Conservation (phyloP, 1,140 invertebrate genomes). For the Olivierus martensii region DNA sequence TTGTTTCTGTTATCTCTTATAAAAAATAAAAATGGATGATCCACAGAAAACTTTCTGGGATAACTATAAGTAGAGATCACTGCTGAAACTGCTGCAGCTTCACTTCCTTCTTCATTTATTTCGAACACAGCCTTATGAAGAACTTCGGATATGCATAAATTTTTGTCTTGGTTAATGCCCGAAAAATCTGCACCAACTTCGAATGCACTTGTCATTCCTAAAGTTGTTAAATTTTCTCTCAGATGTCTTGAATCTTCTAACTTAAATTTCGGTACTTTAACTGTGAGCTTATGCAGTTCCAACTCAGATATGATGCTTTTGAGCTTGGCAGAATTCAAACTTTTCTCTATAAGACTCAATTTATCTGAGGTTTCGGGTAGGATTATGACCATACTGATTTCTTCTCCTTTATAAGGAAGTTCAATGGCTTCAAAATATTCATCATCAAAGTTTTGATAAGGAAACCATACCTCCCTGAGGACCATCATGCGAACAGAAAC, state of each 20-base stretch:
- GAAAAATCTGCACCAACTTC: slow-evolving; percentile 42
- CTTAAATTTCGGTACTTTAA: slow-evolving; percentile 59
- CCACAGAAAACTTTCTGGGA: slow-evolving; percentile 41
- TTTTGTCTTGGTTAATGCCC: slow-evolving; percentile 38
- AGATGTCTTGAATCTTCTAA: slow-evolving; percentile 51
- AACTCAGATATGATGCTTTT: background rate
- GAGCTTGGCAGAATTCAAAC: background rate
- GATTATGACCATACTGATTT: slow-evolving; percentile 26
- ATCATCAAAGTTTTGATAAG: background rate
- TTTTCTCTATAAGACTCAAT: background rate
- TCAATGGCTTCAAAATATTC: background rate
- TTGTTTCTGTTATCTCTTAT: slow-evolving; percentile 43
- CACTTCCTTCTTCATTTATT: slow-evolving; percentile 54
- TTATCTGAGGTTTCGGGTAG: slow-evolving; percentile 18
- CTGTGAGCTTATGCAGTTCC: background rate
- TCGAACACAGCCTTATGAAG: slow-evolving; percentile 41
- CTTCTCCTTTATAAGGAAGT: slow-evolving; percentile 46
- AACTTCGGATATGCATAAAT: slow-evolving; percentile 29
- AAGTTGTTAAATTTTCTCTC: slow-evolving; percentile 40
- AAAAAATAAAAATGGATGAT: slow-evolving; percentile 55
- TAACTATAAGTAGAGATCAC: no score
- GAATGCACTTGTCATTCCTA: slow-evolving; percentile 56
- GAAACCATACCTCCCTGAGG: no score
- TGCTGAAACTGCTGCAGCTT: slow-evolving; percentile 40
- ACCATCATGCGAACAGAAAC: background rate